phyloP scores from a whole-genome alignment of 2,797 vertebrate species.

The Lutjanus campechanus region DNA sequence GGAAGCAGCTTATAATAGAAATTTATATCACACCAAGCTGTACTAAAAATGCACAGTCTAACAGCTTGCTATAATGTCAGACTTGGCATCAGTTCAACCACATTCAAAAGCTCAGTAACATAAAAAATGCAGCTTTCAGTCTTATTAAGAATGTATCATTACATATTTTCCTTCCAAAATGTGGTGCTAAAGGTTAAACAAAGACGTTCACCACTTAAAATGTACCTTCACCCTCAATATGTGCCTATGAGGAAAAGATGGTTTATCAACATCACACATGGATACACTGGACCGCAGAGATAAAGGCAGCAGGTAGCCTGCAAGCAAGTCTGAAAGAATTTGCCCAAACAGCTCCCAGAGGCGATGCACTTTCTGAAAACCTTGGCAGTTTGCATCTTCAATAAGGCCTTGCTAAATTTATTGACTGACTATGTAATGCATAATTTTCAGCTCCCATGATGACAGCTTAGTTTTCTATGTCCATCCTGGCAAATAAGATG shows the following conservation, averaged over 20 bases:
- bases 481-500: constrained; percentile 11
- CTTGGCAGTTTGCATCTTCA: constrained; percentile 11
- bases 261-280: background rate
- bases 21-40: constrained; percentile 9
- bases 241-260: background rate
- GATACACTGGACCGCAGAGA: background rate
- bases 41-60: constrained; percentile 8
- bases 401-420: constrained; percentile 8
- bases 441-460: constrained; percentile 29
- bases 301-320: background rate
- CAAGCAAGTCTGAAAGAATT: constrained; percentile 3
- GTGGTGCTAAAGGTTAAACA: background rate
- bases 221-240: background rate
- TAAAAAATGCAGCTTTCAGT: constrained; percentile 1
- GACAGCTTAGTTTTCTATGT: constrained; percentile 9
- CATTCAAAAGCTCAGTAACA: constrained; percentile 24
- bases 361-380: constrained; percentile 7
- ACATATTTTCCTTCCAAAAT: background rate
- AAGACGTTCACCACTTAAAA: background rate
- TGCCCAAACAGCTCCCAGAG: background rate
- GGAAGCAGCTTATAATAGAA: constrained; percentile 8
- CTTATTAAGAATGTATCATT: background rate
- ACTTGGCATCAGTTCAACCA: constrained; percentile 14
- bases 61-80: constrained; percentile 24
- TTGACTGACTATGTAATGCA: constrained; percentile 17